phyloP scores from a whole-genome alignment of 2,113 vertebrate species.

The Alces alces region DNA sequence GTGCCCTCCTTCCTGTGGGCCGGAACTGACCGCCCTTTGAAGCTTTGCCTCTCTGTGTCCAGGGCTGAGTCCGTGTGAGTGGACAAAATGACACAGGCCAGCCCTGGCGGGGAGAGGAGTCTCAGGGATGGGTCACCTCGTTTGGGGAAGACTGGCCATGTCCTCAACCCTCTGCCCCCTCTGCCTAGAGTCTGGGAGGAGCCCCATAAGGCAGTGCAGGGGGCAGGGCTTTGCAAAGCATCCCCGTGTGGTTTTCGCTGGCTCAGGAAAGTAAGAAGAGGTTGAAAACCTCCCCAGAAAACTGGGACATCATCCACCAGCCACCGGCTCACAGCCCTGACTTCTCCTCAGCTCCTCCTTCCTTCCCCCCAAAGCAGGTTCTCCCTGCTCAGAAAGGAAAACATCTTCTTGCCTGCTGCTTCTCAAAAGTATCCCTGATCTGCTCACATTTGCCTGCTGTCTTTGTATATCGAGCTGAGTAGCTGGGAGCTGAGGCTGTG shows the following conservation, averaged over 20 bases:
- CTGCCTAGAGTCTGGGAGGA: neutral
- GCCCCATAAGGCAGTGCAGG: neutral
- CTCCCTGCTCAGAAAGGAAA: neutral
- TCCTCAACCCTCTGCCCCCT: neutral
- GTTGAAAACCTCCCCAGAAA: neutral
- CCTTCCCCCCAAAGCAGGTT: neutral
- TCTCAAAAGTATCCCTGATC: neutral
- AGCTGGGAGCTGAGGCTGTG: neutral
- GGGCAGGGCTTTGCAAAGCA: neutral
- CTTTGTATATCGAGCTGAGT: neutral
- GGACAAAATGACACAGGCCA: neutral
- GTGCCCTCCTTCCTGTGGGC: neutral
- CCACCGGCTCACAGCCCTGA: neutral
- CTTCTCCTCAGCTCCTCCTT: neutral
- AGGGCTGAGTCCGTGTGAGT: neutral
- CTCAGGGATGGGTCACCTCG: neutral
- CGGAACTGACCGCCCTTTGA: neutral
- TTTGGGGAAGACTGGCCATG: neutral
- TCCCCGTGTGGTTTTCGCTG: neutral
- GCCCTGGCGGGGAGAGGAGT: neutral
- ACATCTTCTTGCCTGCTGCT: neutral
- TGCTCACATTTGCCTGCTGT: neutral
- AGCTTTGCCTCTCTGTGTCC: neutral
- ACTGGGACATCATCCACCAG: too few species aligned
- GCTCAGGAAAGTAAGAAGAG: neutral